phyloP scores from a whole-genome alignment of 2,113 vertebrate genomes.

The Sinocyclocheilus maitianheensis region DNA sequence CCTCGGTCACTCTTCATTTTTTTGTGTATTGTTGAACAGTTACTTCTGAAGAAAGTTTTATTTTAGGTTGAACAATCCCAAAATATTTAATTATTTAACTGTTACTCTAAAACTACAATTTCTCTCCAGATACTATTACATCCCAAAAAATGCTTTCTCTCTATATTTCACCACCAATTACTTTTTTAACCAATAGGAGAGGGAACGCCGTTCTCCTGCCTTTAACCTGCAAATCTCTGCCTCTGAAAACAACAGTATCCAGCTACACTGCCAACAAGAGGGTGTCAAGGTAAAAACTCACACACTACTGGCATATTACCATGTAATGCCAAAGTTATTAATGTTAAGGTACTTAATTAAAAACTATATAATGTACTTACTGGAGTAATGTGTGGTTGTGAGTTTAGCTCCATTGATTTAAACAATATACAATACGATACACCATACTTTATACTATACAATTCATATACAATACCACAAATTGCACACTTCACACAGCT shows the following conservation, averaged over 20 bases:
- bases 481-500: not conserved
- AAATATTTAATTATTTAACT: not conserved
- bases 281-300: slow-evolving; percentile 86
- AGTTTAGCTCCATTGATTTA: not conserved
- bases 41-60: not conserved
- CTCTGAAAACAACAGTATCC: slow-evolving; percentile 91
- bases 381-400: not conserved
- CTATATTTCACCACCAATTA: not conserved
- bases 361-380: not conserved
- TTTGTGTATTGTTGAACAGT: not conserved
- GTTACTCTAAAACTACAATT: not conserved
- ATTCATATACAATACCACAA: not conserved
- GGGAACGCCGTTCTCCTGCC: slow-evolving; percentile 94
- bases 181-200: slow-evolving; percentile 77
- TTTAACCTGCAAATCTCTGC: slow-evolving; percentile 93
- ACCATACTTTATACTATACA: not conserved
- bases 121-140: not conserved
- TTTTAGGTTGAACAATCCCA: not conserved
- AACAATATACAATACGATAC: not conserved
- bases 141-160: not conserved
- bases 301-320: not conserved
- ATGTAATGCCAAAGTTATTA: not conserved
- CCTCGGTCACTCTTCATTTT: too few relatives aligned
- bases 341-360: not conserved
- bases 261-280: slow-evolving; percentile 93